phyloP scores from a whole-genome alignment of 1,140 invertebrate genomes.

The Penaeus indicus region DNA sequence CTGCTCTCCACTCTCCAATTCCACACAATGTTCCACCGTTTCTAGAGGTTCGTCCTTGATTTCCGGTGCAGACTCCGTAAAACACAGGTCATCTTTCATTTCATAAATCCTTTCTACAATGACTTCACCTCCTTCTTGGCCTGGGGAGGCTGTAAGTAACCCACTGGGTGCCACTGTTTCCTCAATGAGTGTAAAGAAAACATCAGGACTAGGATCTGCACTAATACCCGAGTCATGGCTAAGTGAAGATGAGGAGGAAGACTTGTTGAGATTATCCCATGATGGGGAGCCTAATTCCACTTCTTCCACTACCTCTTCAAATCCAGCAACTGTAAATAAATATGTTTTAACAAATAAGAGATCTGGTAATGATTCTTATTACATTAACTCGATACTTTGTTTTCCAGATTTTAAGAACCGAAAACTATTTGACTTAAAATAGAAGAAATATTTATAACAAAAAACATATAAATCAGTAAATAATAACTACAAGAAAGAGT shows the following conservation, averaged over 20 bases:
- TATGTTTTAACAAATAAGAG: not conserved
- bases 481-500: no score
- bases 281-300: constrained; percentile 61
- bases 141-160: constrained; percentile 44
- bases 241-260: constrained; percentile 48
- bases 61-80: constrained; percentile 44
- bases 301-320: constrained; percentile 66
- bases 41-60: constrained; percentile 58
- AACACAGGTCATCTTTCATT: constrained; percentile 62
- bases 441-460: no score
- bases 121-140: constrained; percentile 62
- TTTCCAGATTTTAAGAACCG: constrained; percentile 11
- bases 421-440: not conserved
- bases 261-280: constrained; percentile 57
- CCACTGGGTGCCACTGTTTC: constrained; percentile 56
- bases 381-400: not conserved
- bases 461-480: no score
- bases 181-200: constrained; percentile 63
- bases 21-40: constrained; percentile 44
- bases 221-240: constrained; percentile 59
- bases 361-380: not conserved
- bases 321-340: constrained; percentile 62
- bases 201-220: constrained; percentile 58
- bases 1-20: constrained; percentile 42
- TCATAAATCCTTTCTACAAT: constrained; percentile 63